Evolutionary conservation across 1,140 invertebrate species (phyloP).

Genomic region (Bicyclus anynana): DNA sequence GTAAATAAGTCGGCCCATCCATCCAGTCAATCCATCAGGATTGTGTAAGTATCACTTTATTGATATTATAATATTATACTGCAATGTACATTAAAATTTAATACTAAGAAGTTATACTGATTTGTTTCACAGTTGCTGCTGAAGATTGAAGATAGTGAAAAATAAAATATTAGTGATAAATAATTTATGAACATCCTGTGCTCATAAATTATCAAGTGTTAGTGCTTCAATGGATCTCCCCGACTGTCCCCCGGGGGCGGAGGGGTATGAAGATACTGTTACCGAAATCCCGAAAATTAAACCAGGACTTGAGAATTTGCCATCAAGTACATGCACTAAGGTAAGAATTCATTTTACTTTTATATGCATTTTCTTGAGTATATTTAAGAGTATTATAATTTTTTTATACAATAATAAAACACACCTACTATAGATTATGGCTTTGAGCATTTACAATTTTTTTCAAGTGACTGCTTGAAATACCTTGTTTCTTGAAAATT

Average conservation of each 20-base stretch:
- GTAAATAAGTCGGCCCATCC: too few relatives aligned
- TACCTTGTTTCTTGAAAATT: neutral
- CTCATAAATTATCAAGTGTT: conserved; percentile 66
- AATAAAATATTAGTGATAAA: conserved; percentile 22
- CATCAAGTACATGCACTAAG: conserved; percentile 48
- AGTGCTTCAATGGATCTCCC: conserved; percentile 70
- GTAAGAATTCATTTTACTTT: conserved; percentile 38
- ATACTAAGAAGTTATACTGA: conserved; percentile 5
- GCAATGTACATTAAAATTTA: neutral
- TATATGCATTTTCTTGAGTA: neutral
- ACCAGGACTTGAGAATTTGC: conserved; percentile 31
- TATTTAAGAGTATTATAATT: neutral
- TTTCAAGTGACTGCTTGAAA: neutral
- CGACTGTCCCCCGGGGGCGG: conserved; percentile 65
- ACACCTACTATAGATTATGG: neutral
- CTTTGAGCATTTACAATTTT: neutral
- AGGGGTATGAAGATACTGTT: conserved; percentile 67
- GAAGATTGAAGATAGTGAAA: conserved; percentile 12
- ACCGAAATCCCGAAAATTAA: conserved; percentile 53
- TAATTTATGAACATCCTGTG: conserved; percentile 60
- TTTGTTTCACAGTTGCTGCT: conserved; percentile 23
- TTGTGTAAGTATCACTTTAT: conserved; percentile 17
- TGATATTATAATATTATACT: neutral
- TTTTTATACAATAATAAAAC: neutral
- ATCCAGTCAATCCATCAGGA: neutral